Evolutionary conservation across 2,113 vertebrate genomes (phyloP), one percentile per base, ranked within the genome.

Genomic region (Corythornis madagascariensis): DNA sequence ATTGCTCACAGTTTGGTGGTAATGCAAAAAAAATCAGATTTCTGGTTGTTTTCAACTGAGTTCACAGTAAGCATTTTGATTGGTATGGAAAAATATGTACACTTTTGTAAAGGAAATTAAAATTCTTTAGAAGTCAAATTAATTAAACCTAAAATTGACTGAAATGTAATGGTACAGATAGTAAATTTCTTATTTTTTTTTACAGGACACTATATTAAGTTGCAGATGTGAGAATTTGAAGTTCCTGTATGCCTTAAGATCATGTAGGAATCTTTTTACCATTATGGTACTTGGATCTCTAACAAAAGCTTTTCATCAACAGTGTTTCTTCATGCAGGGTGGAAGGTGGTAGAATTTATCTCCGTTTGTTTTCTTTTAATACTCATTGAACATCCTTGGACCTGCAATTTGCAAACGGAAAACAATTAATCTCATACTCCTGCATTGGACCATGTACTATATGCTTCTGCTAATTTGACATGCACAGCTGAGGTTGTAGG

Each of bases 331-430:
- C 74, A 21, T 45, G 55, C 71, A 25, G 43, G 31, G 29, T 71
- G 86, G 94, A 85, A 84, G 76, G 61, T 40, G 29, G 93, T 14
- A 67, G 91, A 60, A 50, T 79, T 88, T 86, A 92, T 55, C 85
- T 90, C 93, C 88, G 71, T 95, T 96, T 88, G 65, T 89, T 93
- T 86, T 83, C 83, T 74, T 83, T 90, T 70, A 85, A 48, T 67
- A 72, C 89, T 95, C 89, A 74, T 13, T 87, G 82, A 65, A 64
- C 81, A 86, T 93, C 92, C 79, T 86, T 69, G 56, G 69, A 94
- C 95, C 97, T 97, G 94, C 80, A 96, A 95, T 94, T 95, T 86
- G 79, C 40, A 95, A 97, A 96, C 82, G 76, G 69, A 79, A 91
- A 90, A 83, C 1, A 1, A 83, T 97, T 93, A 96, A 88, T 94